Conservation (phyloP, 2,888 invertebrate genomes). For the Drosophila nr. fundita region DNA sequence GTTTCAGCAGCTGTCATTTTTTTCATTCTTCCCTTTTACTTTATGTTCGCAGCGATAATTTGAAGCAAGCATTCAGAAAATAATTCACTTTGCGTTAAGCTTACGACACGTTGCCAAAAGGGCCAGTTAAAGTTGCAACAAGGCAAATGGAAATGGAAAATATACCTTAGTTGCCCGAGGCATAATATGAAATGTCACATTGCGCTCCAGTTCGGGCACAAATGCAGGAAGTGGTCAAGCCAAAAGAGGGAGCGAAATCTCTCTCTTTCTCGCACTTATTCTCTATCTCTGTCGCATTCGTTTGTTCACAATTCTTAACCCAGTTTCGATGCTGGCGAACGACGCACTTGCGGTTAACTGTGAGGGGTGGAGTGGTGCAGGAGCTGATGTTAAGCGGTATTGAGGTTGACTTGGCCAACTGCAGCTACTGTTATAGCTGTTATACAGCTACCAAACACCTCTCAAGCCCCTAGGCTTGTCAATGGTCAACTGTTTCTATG, state of each 20-base stretch:
- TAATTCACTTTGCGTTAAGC: conserved; percentile 60
- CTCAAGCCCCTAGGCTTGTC: conserved; percentile 15
- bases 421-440: conserved; percentile 16
- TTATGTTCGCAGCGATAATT: conserved; percentile 10
- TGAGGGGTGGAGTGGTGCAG: conserved; percentile 4
- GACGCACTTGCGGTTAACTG: conserved; percentile 28
- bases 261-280: not conserved
- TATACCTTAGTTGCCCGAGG: conserved; percentile 41
- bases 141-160: conserved; percentile 35
- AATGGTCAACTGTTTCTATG: conserved; percentile 46
- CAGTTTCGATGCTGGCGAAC: conserved; percentile 30
- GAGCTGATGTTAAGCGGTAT: conserved; percentile 10
- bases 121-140: conserved; percentile 17
- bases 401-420: conserved; percentile 32
- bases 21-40: not conserved
- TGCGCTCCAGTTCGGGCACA: conserved; percentile 74
- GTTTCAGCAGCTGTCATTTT: not conserved
- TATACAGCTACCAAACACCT: not conserved
- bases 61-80: conserved; percentile 25
- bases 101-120: conserved; percentile 60
- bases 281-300: not conserved
- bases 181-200: conserved; percentile 71
- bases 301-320: conserved; percentile 45
- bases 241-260: not conserved
- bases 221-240: conserved; percentile 74